Conservation (phyloP, 1,140 invertebrate genomes). For the Tetramorium alpestre region DNA sequence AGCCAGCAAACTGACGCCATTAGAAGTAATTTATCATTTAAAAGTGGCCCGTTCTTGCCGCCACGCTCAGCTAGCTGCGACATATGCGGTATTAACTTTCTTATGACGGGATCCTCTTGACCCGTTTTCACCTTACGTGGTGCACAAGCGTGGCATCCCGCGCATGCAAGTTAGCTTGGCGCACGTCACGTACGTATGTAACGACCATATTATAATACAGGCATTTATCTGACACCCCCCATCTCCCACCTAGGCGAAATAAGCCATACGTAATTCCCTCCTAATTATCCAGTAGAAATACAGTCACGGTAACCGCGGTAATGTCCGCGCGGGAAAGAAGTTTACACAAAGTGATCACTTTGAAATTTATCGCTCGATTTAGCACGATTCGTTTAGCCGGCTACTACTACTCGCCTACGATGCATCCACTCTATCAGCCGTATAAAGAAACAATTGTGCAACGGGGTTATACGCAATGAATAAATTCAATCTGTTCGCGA, state of each 20-base stretch:
- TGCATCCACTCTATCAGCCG: not conserved
- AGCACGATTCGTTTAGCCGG: not conserved
- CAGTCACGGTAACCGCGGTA: not conserved
- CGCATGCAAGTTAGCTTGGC: conserved; percentile 22
- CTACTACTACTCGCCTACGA: not conserved
- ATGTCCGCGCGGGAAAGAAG: not conserved
- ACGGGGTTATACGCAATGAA: conserved; percentile 19
- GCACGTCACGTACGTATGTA: conserved; percentile 41
- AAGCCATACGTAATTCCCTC: conserved; percentile 32
- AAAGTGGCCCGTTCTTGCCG: conserved; percentile 62
- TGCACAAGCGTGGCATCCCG: conserved; percentile 11
- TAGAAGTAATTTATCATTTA: conserved; percentile 71
- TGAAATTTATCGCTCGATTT: conserved; percentile 21
- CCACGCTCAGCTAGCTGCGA: conserved; percentile 48
- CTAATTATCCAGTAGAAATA: conserved; percentile 21
- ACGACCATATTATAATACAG: conserved; percentile 28
- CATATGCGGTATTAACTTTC: conserved; percentile 69
- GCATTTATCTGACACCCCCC: conserved; percentile 36
- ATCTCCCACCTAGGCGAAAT: conserved; percentile 1
- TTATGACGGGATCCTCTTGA: conserved; percentile 66
- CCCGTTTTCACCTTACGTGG: conserved; percentile 60
- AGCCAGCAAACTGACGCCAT: conserved; percentile 52
- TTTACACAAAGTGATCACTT: not conserved
- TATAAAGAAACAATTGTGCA: conserved; percentile 35
- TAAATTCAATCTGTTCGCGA: conserved; percentile 48